phyloP scores from a whole-genome alignment of 37 sponge, comb jelly and placozoan species.

The Hormiphora californensis region DNA sequence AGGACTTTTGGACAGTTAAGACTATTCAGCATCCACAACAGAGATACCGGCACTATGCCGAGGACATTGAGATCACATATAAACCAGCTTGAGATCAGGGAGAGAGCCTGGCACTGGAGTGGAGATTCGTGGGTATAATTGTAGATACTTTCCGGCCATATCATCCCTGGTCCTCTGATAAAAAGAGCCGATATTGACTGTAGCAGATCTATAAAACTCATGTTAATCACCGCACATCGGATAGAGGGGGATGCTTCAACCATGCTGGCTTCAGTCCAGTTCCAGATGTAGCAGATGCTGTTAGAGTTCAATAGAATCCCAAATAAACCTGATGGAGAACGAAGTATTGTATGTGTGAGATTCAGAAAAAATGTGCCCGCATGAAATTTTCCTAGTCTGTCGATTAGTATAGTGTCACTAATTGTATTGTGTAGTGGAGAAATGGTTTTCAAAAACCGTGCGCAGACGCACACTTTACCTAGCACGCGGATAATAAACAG shows the following conservation, averaged over 20 bases:
- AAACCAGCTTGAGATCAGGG: not conserved
- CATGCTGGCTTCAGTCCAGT: not conserved
- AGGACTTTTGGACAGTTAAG: no score
- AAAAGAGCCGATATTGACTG: not conserved
- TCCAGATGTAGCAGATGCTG: not conserved
- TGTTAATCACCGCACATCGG: not conserved
- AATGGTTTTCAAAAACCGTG: no score
- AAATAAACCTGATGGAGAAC: not conserved
- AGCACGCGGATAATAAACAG: no score
- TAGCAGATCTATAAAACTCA: not conserved
- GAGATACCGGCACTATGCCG: not conserved
- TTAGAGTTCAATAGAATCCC: not conserved
- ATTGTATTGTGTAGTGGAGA: no score
- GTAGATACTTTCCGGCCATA: not conserved
- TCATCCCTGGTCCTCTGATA: not conserved
- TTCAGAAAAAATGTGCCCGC: no score
- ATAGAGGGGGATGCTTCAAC: not conserved
- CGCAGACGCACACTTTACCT: no score
- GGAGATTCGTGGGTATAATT: not conserved
- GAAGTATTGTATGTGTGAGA: no score
- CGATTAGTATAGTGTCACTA: no score
- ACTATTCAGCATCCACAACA: not conserved
- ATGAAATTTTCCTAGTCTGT: no score
- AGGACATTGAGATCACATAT: not conserved
- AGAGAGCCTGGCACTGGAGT: not conserved